phyloP scores from a whole-genome alignment of 1,140 invertebrate species.

The Drosophila suzukii region DNA sequence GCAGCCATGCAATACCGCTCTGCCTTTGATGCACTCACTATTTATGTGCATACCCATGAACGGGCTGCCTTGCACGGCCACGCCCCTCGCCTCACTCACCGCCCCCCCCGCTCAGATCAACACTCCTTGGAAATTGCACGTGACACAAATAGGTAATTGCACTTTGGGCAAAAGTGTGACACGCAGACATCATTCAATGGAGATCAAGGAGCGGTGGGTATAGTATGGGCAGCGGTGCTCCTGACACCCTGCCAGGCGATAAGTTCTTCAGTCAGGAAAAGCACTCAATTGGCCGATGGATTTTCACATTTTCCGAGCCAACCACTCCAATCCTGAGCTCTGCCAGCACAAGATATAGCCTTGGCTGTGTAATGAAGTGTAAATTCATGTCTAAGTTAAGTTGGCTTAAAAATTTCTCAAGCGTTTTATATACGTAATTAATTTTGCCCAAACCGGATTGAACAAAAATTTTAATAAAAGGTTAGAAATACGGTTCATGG shows the following conservation, averaged over 20 bases:
- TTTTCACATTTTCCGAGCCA: constrained; percentile 20
- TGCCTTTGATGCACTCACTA: constrained; percentile 67
- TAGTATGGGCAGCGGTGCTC: constrained; percentile 10
- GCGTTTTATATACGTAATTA: constrained; percentile 4
- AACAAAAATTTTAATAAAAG: background rate
- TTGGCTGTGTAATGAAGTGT: constrained; percentile 25
- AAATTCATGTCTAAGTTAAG: constrained; percentile 2
- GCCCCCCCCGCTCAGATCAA: background rate
- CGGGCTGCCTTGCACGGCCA: constrained; percentile 10
- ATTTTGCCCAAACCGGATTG: background rate
- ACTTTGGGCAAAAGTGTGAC: constrained; percentile 54
- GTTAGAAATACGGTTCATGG: background rate
- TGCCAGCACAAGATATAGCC: background rate
- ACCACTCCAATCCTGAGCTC: background rate
- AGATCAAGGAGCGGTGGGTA: constrained; percentile 27
- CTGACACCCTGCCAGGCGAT: constrained; percentile 38
- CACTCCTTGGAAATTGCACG: constrained; percentile 43
- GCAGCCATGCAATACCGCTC: constrained; percentile 48
- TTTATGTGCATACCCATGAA: constrained; percentile 51
- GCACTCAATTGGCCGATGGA: constrained; percentile 36
- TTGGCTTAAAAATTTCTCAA: constrained; percentile 5
- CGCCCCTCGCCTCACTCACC: background rate
- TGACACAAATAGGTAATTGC: constrained; percentile 73
- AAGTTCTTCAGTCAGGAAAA: constrained; percentile 39
- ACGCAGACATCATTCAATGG: constrained; percentile 37